These are phyloP conservation scores for Gnathonemus longibarbis DNA, from an alignment of 2,113 vertebrate genomes.

Conservation along the genomic window DNA sequence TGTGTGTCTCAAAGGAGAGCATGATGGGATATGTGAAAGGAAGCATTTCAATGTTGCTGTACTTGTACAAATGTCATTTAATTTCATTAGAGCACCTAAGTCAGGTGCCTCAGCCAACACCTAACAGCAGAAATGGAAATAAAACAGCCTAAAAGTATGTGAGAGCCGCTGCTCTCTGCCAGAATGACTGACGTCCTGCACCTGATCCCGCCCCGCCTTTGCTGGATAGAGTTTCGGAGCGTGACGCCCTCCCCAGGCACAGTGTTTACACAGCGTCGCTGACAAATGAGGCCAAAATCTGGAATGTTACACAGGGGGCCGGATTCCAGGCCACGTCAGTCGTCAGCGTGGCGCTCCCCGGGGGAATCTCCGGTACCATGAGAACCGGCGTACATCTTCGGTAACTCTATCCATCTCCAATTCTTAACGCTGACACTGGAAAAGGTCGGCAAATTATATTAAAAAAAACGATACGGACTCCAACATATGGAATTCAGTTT, in stretches of 20 bases:
- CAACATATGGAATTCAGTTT: conserved; percentile 3
- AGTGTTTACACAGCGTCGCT: conserved; percentile 41
- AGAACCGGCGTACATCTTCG: conserved; percentile 31
- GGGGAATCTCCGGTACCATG: conserved; percentile 18
- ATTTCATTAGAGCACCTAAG: not conserved
- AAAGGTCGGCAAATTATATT: conserved; percentile 3
- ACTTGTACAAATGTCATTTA: not conserved
- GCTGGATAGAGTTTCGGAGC: not conserved
- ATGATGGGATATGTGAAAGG: not conserved
- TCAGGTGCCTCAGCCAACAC: not conserved
- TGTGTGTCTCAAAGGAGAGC: not conserved
- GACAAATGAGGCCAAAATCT: conserved; percentile 39
- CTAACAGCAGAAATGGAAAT: not conserved
- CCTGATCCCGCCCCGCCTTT: not conserved
- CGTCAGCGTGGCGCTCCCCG: conserved; percentile 1
- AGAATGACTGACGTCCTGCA: not conserved
- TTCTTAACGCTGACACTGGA: not conserved
- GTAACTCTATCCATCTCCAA: not conserved
- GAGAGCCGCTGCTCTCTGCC: not conserved
- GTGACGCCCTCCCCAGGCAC: not conserved
- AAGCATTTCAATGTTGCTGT: not conserved
- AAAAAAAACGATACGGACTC: not conserved
- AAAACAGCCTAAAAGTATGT: not conserved
- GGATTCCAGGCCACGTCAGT: conserved; percentile 44
- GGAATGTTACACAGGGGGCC: conserved; percentile 45